These are phyloP conservation scores for Sturnira hondurensis DNA, from an alignment of 2,113 vertebrate genomes.

Conservation along the genomic window DNA sequence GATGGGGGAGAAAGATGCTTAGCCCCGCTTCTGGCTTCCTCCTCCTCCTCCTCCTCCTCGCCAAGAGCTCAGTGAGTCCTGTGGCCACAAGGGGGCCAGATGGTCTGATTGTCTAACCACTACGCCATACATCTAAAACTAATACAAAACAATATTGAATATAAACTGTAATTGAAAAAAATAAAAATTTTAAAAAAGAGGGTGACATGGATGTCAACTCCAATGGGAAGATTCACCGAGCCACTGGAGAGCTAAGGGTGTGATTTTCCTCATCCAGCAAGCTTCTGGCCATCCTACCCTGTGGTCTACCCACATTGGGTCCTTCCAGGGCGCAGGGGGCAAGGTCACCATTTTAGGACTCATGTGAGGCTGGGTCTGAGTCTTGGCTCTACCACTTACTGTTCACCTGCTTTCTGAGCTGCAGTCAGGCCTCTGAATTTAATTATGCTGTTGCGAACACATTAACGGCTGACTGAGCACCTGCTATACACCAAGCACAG, in stretches of 20 bases:
- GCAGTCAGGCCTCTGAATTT: neutral
- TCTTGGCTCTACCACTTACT: neutral
- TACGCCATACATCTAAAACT: neutral
- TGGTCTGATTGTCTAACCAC: neutral
- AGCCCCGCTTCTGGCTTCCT: neutral
- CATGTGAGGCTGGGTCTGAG: neutral
- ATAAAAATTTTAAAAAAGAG: neutral
- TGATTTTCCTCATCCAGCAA: neutral
- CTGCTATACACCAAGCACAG: neutral
- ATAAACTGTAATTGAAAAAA: neutral
- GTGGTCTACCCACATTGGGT: neutral
- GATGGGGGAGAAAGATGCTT: neutral
- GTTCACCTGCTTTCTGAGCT: neutral
- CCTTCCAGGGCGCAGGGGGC: neutral
- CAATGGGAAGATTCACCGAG: fast-evolving
- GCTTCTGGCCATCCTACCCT: too few species aligned
- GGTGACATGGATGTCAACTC: neutral
- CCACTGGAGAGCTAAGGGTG: neutral
- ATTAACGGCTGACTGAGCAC: neutral
- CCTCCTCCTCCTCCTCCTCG: too few species aligned
- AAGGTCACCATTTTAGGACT: neutral
- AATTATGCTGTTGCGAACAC: neutral
- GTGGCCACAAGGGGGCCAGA: neutral
- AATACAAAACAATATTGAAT: neutral
- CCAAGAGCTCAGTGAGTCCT: neutral